A percentile compares a stretch with the other conserved stretches of the same genome.
These are phyloP conservation scores for Onthophagus taurus DNA, from an alignment of 1,140 invertebrate genomes.

Conservation along the genomic window DNA sequence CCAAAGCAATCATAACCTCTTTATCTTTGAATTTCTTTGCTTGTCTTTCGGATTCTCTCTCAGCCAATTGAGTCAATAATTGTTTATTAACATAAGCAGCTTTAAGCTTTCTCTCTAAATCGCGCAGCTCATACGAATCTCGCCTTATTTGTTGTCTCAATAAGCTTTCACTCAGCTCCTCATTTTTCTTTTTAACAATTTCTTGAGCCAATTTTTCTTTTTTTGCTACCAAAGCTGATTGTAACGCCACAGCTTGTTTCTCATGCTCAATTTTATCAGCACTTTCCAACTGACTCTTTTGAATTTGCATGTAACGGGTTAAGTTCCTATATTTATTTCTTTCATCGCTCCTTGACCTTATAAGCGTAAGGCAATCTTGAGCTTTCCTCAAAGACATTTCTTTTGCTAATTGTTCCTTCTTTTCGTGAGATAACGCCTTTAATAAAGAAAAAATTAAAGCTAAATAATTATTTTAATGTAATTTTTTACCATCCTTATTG, in stretches of 20 bases:
- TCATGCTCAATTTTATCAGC: conserved; percentile 13
- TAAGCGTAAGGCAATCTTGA: conserved; percentile 19
- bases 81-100: conserved; percentile 37
- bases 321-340: conserved; percentile 25
- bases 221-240: conserved; percentile 19
- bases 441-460: conserved; percentile 3
- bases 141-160: conserved; percentile 33
- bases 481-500: not conserved
- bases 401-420: conserved; percentile 17
- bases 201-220: conserved; percentile 28
- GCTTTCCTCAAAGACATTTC: conserved; percentile 18
- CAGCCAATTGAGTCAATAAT: conserved; percentile 35
- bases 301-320: conserved; percentile 22
- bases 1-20: conserved; percentile 17
- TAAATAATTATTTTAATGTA: not conserved
- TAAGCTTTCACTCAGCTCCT: conserved; percentile 24
- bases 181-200: conserved; percentile 26
- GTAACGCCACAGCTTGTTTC: conserved; percentile 19
- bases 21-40: conserved; percentile 20
- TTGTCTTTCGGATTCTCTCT: conserved; percentile 32
- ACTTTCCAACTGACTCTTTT: conserved; percentile 23
- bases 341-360: conserved; percentile 22
- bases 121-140: conserved; percentile 35
- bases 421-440: conserved; percentile 17
- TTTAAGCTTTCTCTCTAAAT: conserved; percentile 35